Evolutionary conservation across 1,140 invertebrate genomes (phyloP).

Genomic region (Dendrolimus punctatus): DNA sequence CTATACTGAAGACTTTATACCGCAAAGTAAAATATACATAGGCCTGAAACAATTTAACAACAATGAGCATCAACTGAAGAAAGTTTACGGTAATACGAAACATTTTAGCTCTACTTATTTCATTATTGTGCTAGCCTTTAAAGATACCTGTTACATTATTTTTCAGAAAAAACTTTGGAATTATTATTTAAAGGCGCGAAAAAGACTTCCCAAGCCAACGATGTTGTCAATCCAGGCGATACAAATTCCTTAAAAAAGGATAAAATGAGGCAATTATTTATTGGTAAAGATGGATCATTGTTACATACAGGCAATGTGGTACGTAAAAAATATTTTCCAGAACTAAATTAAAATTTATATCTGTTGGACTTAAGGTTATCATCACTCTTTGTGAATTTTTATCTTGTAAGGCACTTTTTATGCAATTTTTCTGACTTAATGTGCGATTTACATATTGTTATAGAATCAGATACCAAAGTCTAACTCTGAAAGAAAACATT

Average conservation of each 20-base stretch:
- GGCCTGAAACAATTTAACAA: slow-evolving; percentile 55
- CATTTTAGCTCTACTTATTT: not conserved
- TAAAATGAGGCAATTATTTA: slow-evolving; percentile 49
- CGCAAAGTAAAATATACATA: slow-evolving; percentile 51
- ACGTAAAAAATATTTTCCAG: slow-evolving; percentile 8
- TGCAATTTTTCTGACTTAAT: no score
- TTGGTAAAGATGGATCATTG: slow-evolving; percentile 42
- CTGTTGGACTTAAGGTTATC: no score
- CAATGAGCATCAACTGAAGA: slow-evolving; percentile 46
- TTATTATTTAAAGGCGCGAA: slow-evolving; percentile 51
- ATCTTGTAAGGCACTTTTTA: no score
- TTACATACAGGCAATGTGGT: slow-evolving; percentile 36
- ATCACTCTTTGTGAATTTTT: no score
- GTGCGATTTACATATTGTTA: no score
- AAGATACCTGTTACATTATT: slow-evolving; percentile 2
- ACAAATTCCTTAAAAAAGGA: slow-evolving; percentile 22
- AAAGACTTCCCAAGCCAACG: slow-evolving; percentile 18
- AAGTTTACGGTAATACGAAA: slow-evolving; percentile 47
- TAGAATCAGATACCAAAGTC: no score
- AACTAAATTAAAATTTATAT: not conserved
- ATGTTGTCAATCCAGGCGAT: slow-evolving; percentile 9
- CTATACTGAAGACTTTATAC: slow-evolving; percentile 44
- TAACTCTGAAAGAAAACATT: no score
- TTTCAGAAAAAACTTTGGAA: slow-evolving; percentile 52
- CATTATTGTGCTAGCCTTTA: not conserved